phyloP scores from a whole-genome alignment of 2,888 invertebrate species.

The Capitulum mitella region DNA sequence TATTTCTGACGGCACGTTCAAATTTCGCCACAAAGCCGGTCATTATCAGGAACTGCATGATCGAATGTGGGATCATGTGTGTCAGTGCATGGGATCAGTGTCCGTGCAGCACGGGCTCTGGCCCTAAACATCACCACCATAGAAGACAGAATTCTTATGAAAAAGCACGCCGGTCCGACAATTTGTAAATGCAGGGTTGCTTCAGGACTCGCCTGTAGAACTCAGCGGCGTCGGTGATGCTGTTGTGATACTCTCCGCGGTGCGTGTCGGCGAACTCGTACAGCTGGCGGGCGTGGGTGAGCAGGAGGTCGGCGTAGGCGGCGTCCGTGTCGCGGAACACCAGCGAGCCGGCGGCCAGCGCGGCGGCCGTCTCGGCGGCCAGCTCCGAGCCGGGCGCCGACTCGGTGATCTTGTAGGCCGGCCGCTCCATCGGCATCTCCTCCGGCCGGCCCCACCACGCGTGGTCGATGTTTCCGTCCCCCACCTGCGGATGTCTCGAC shows the following conservation, averaged over 20 bases:
- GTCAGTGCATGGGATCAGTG: too few species aligned
- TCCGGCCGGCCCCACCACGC: conserved; percentile 47
- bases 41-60: too few species aligned
- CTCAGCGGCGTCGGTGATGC: conserved; percentile 35
- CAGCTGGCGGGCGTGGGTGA: conserved; percentile 36
- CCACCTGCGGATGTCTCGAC: conserved; percentile 42
- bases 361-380: conserved; percentile 44
- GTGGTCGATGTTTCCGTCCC: conserved; percentile 53
- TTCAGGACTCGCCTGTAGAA: conserved; percentile 35
- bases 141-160: too few species aligned
- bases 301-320: conserved; percentile 33
- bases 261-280: conserved; percentile 37
- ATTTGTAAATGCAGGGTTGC: too few species aligned
- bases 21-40: too few species aligned
- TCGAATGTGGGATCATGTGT: too few species aligned
- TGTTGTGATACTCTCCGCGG: conserved; percentile 36
- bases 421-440: conserved; percentile 36
- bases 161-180: too few species aligned
- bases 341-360: conserved; percentile 42
- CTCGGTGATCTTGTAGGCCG: conserved; percentile 30
- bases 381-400: conserved; percentile 39
- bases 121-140: too few species aligned
- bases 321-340: conserved; percentile 38
- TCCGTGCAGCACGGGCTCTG: too few species aligned
- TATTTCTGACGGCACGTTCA: too few species aligned